phyloP scores from a whole-genome alignment of 2,113 vertebrate genomes.

The Pogona vitticeps region DNA sequence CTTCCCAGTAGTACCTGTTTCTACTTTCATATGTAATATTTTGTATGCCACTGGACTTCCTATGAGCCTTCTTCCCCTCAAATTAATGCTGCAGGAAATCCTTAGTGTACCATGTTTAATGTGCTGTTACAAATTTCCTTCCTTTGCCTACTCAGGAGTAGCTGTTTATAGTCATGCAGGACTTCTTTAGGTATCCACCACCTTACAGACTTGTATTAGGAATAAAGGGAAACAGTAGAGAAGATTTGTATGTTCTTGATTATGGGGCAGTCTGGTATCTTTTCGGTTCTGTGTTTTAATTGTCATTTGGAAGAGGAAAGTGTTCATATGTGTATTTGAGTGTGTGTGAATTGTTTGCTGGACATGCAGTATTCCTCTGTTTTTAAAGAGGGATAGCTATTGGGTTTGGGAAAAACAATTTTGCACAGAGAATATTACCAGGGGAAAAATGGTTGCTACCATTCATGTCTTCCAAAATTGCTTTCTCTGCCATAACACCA shows the following conservation, averaged over 20 bases:
- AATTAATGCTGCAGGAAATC: constrained; percentile 39
- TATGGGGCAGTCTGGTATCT: neutral
- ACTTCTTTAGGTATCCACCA: constrained; percentile 54
- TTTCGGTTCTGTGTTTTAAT: neutral
- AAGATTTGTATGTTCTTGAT: neutral
- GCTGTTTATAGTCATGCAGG: constrained; percentile 70
- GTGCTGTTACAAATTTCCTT: constrained; percentile 51
- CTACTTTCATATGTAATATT: neutral
- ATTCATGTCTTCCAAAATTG: neutral
- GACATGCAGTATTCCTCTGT: neutral
- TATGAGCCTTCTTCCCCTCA: neutral
- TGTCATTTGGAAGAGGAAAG: neutral
- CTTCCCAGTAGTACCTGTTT: neutral
- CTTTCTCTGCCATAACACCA: neutral
- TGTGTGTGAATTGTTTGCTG: too few relatives aligned
- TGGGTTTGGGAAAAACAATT: neutral
- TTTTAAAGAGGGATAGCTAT: neutral
- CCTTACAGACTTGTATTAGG: constrained; percentile 36
- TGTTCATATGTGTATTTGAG: too few relatives aligned
- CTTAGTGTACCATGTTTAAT: constrained; percentile 56
- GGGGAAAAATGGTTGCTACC: neutral
- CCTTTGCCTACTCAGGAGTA: constrained; percentile 12
- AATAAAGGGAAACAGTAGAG: constrained; percentile 9
- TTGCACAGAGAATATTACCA: constrained; percentile 14
- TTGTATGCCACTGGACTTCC: constrained; percentile 13